Evolutionary conservation across 1,140 invertebrate genomes (phyloP).

Genomic region (Bradysia coprophila): DNA sequence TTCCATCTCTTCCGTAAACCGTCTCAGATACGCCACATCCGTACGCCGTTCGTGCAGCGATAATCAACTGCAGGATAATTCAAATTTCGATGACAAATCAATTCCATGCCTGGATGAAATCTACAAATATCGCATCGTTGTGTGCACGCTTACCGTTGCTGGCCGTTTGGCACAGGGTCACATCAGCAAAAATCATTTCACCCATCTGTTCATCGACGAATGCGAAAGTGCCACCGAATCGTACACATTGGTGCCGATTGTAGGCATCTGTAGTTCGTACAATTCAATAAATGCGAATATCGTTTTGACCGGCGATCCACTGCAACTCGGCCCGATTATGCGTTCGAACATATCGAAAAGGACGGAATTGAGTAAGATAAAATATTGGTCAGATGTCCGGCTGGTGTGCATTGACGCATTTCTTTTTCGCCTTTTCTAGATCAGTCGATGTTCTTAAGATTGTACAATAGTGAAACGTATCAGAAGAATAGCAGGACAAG

Average conservation of each 20-base stretch:
- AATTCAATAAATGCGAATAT: neutral
- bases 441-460: neutral
- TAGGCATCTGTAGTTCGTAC: neutral
- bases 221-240: neutral
- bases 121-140: neutral
- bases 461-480: neutral
- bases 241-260: neutral
- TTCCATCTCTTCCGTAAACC: too few relatives aligned
- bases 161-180: neutral
- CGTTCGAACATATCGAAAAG: neutral
- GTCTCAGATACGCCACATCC: too few relatives aligned
- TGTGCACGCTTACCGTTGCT: neutral
- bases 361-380: neutral
- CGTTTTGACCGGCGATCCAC: neutral
- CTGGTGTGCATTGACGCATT: too few relatives aligned
- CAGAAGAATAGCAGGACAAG: neutral
- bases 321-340: neutral
- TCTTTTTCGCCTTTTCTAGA: neutral
- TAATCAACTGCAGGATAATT: too few relatives aligned
- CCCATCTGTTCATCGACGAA: neutral
- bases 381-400: neutral
- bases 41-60: too few relatives aligned
- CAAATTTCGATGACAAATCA: too few relatives aligned
- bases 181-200: neutral
- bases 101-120: neutral